Base-by-base conservation (phyloP, 1,140 invertebrate species). In the Pogonognathellus flavescens region DNA sequence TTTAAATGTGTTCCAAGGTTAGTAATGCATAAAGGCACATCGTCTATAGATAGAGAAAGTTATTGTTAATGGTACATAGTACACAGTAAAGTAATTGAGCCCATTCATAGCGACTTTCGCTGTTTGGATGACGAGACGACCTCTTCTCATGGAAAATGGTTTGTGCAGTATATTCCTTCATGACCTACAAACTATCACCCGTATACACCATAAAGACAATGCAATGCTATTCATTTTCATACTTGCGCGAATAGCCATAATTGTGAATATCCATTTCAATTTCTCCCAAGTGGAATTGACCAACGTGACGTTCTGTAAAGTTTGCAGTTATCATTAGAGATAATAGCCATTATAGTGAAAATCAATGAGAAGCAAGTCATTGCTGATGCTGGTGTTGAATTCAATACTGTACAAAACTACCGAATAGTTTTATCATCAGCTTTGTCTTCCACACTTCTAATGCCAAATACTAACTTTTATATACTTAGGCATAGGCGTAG, bases 351-450 rank as follows among this genome's bases (percentile, higher is more conserved):
- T 66, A 66, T 66, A 66, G 25, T 66, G 62, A 66, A 66, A 66
- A 66, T 66, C 62, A 66, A 66, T 66, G 25, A 66, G 25, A 66
- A 66, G 62, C 62, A 66, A 41, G 62, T 66, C 62, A 66, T 41
- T 41, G 62, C 25, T 31, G 6, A 25, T 66, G 22, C 62, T 31
- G 5, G 59, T 66, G 62, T 66, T 22, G 20, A 66, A 66, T 66
- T 66, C 20, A 25, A 66, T 66, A 14, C 10, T 31, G 25, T 6
- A 66, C n/a, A 60, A 11, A 1, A 11, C 16, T n/a, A 20, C 3
- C 22, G 59, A 60, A 60, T 60, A 60, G 59, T 60, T 60, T 20
- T 20, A 60, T 8, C 18, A 41, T 41, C 31, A 41, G 31, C 31
- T 6, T 6, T 41, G 31, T 41, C 31, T 41, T 41, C 31, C 2